phyloP scores from a whole-genome alignment of 2,888 invertebrate genomes.

The Bombylius major region DNA sequence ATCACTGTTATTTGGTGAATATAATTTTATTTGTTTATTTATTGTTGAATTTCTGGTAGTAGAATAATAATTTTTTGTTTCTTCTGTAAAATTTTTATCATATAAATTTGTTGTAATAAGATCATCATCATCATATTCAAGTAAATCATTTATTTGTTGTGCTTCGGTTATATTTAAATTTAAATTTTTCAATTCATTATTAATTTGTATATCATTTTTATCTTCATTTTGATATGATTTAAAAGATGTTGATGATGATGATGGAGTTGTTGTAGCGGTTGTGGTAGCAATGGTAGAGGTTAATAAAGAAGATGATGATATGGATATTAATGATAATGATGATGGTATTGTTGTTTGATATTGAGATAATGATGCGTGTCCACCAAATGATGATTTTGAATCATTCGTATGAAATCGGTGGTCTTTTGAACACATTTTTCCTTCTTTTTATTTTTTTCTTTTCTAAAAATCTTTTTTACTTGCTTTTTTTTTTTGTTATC shows the following conservation, averaged over 20 bases:
- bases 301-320: too few species aligned
- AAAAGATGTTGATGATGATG: background rate
- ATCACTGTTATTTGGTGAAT: background rate
- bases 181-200: too few species aligned
- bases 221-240: background rate
- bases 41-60: background rate
- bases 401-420: background rate
- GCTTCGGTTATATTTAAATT: background rate
- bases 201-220: background rate
- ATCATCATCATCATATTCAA: conserved; percentile 12
- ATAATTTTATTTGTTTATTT: too few species aligned
- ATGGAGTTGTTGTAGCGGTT: background rate
- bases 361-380: background rate
- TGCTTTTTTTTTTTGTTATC: too few species aligned
- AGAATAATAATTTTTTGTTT: background rate
- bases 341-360: background rate
- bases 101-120: conserved; percentile 1
- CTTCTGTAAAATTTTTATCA: background rate
- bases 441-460: background rate
- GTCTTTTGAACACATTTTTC: background rate
- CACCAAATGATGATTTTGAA: background rate
- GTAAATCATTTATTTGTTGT: conserved; percentile 6
- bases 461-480: too few species aligned
- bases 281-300: too few species aligned
- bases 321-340: too few species aligned